phyloP scores from a whole-genome alignment of 92 coral and sea anemone species.

The Actinernus sp. region DNA sequence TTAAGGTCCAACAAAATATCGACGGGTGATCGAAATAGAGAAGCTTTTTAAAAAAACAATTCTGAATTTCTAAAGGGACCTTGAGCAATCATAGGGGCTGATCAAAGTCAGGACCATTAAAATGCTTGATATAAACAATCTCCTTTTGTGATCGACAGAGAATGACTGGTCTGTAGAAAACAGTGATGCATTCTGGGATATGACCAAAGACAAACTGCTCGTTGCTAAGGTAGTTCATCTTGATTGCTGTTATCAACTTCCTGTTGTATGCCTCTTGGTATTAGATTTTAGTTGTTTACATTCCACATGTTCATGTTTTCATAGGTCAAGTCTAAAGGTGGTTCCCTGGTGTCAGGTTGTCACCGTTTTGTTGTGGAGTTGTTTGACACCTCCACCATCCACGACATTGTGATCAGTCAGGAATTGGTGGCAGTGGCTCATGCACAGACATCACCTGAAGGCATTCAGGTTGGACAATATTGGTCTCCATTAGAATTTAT shows the following conservation, averaged over 20 bases:
- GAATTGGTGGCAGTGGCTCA: slow-evolving; percentile 87
- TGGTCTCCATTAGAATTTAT: too few relatives aligned
- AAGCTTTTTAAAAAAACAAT: too few relatives aligned
- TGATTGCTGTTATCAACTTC: too few relatives aligned
- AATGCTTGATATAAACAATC: too few relatives aligned
- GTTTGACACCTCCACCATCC: slow-evolving; percentile 80
- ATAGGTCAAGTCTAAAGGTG: slow-evolving; percentile 84
- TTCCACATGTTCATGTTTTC: not conserved
- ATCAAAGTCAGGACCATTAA: too few relatives aligned
- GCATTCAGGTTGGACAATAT: slow-evolving; percentile 90
- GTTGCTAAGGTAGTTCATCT: slow-evolving; percentile 88
- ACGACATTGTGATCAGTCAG: slow-evolving; percentile 77
- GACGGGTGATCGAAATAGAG: too few relatives aligned
- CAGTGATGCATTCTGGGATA: slow-evolving; percentile 81
- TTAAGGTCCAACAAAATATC: too few relatives aligned
- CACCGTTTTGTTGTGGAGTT: slow-evolving; percentile 82
- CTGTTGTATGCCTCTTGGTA: too few relatives aligned
- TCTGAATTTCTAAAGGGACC: too few relatives aligned
- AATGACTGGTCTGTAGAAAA: slow-evolving; percentile 78
- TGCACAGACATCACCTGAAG: slow-evolving; percentile 89
- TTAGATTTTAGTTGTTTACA: too few relatives aligned
- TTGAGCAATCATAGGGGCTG: too few relatives aligned
- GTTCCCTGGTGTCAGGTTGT: slow-evolving; percentile 86
- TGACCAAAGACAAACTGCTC: slow-evolving; percentile 70
- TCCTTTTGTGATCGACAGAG: slow-evolving; percentile 59